Evolutionary conservation across 2,888 invertebrate genomes (phyloP).

Genomic region (Volucella inanis): DNA sequence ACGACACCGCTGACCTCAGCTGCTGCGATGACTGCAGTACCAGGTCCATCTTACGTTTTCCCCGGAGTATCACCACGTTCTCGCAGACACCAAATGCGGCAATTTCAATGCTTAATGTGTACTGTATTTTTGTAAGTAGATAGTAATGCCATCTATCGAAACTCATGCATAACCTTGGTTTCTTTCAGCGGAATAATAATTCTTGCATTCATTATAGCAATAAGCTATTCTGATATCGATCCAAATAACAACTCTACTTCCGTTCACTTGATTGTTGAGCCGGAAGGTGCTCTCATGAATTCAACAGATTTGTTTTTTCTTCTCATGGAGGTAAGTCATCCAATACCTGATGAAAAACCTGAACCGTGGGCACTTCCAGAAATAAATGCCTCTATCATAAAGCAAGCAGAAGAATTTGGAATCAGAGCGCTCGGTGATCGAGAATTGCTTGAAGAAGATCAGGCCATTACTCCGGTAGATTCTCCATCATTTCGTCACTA

Average conservation of each 20-base stretch:
- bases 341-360: conserved; percentile 69
- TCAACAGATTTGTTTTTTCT: conserved; percentile 57
- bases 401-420: conserved; percentile 85
- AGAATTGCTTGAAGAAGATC: conserved; percentile 84
- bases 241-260: conserved; percentile 24
- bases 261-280: conserved; percentile 14
- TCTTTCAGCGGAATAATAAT: conserved; percentile 70
- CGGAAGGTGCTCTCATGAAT: conserved; percentile 34
- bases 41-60: conserved; percentile 84
- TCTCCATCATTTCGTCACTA: conserved; percentile 89
- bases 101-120: conserved; percentile 89
- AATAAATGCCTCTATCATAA: conserved; percentile 81
- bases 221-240: conserved; percentile 67
- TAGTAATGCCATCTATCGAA: not conserved
- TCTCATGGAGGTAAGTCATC: conserved; percentile 44
- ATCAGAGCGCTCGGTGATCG: conserved; percentile 85
- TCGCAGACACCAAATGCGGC: conserved; percentile 83
- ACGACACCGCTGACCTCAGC: conserved; percentile 84
- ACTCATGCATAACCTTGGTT: not conserved
- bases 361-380: conserved; percentile 65
- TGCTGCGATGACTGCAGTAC: conserved; percentile 79
- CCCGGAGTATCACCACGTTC: conserved; percentile 83
- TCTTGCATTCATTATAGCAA: conserved; percentile 73
- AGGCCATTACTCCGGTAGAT: conserved; percentile 83
- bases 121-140: conserved; percentile 87